phyloP scores from a whole-genome alignment of 23 tunicate genomes.

The Clavelina lepadiformis region DNA sequence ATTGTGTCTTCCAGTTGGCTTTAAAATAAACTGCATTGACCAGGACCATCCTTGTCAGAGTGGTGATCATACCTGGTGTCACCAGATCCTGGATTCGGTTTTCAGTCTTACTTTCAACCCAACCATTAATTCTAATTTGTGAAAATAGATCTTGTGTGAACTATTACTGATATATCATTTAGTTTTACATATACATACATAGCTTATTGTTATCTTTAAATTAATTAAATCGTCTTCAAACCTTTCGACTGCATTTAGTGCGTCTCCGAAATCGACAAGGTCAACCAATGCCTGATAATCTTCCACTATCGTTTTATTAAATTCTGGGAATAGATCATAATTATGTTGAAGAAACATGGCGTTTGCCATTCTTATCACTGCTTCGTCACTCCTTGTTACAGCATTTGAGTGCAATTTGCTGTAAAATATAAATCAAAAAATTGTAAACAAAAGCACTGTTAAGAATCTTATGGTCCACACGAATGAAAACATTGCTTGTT shows the following conservation, averaged over 20 bases:
- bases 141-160: background rate
- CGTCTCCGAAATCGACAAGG: too few relatives aligned
- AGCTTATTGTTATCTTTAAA: too few relatives aligned
- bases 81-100: slow-evolving; percentile 49
- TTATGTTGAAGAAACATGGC: slow-evolving; percentile 24
- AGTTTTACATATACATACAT: too few relatives aligned
- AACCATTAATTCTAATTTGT: slow-evolving; percentile 44
- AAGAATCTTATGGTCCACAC: too few relatives aligned
- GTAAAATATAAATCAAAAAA: background rate
- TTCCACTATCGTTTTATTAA: too few relatives aligned
- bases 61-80: slow-evolving; percentile 1
- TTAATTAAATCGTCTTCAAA: too few relatives aligned
- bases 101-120: slow-evolving; percentile 49
- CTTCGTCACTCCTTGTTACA: background rate
- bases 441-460: background rate
- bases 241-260: too few relatives aligned
- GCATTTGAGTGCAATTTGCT: slow-evolving; percentile 6
- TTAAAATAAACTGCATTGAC: slow-evolving; percentile 67
- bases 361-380: slow-evolving; percentile 21
- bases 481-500: too few relatives aligned
- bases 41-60: slow-evolving; percentile 38
- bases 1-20: slow-evolving; percentile 38
- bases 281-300: too few relatives aligned
- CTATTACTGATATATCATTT: too few relatives aligned
- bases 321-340: background rate